Base-by-base conservation (phyloP, 2,888 invertebrate genomes). In the Chalcosyrphus nemorum region DNA sequence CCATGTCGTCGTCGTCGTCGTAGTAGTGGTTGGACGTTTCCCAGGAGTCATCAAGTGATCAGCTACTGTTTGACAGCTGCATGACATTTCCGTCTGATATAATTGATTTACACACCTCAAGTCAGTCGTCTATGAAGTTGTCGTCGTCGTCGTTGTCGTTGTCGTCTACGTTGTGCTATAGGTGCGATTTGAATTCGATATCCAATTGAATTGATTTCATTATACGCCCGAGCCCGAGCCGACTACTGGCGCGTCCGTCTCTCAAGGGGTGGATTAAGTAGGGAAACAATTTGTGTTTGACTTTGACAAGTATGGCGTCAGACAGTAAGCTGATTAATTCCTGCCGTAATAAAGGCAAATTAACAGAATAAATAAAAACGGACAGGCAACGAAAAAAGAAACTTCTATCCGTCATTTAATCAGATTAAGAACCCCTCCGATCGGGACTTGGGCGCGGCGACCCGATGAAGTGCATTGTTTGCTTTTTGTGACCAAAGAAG, bases 271-370 rank as follows among this genome's bases (percentile, higher is more conserved):
- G 70, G 72, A 72, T 72, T 77, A 78, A 61, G 41, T 78, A 78
- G 41, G 72, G 76, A 68, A 77, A 77, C 61, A 82, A 77, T 72
- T 78, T 77, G n/a, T 82, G 66, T 78, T 82, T 82, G 78, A 74
- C 72, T 82, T 82, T 78, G 82, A 82, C 82, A 82, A 78, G 82
- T 78, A 82, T 74, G 82, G 82, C 82, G 82, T 82, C 82, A 82
- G 82, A 78, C 82, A 74, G 72, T 82, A 82, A 82, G 82, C 82
- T 82, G 82, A 82, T 82, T 82, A 82, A 77, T 82, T 61, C 82
- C 68, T 41, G 61, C 66, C 72, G 72, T 82, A 82, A 82, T 82
- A 82, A 74, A 82, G 72, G 72, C 82, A 77, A 72, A 72, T 82
- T 78, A 78, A 68, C 47, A 50, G 72, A 74, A 35, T 61, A 78